Percentiles rank a stretch among this genome's conserved stretches.
Evolutionary conservation across 2,113 vertebrate genomes (phyloP).

Genomic region (Coptodon rendalli): DNA sequence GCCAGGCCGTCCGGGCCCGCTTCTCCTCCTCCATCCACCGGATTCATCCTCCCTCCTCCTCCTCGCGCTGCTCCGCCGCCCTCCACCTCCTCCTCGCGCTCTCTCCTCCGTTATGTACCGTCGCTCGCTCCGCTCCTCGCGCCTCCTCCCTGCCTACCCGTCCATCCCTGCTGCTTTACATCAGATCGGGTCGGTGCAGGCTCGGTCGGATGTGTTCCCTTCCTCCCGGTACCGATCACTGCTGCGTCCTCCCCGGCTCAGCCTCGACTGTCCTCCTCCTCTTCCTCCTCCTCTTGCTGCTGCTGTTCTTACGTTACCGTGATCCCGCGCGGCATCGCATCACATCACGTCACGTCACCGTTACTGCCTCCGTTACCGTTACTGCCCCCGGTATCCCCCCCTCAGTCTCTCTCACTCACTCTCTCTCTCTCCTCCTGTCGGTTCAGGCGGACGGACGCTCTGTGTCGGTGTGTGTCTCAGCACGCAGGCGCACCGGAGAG

Average conservation of each 20-base stretch:
- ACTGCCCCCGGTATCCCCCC: neutral
- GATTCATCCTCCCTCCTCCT: conserved; percentile 59
- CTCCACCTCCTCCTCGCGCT: conserved; percentile 16
- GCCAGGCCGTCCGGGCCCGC: conserved; percentile 64
- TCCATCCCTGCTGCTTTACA: conserved; percentile 48
- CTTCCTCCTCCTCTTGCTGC: conserved; percentile 5
- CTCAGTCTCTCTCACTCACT: neutral
- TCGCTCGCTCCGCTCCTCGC: conserved; percentile 22
- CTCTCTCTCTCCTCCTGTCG: neutral
- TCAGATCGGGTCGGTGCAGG: conserved; percentile 19
- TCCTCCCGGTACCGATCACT: conserved; percentile 42
- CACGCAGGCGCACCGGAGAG: conserved; percentile 46
- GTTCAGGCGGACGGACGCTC: neutral
- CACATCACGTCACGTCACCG: conserved; percentile 45
- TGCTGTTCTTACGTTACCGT: conserved; percentile 42
- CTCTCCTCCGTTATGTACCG: conserved; percentile 48
- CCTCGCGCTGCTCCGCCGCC: conserved; percentile 11
- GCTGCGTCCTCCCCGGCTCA: conserved; percentile 48
- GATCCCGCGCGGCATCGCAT: conserved; percentile 42
- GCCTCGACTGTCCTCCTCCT: conserved; percentile 25
- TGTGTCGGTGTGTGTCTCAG: neutral
- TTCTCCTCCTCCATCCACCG: conserved; percentile 62
- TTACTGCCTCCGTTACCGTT: neutral
- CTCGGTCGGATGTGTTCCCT: conserved; percentile 11
- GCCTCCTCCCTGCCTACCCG: conserved; percentile 46